phyloP scores from a whole-genome alignment of 2,113 vertebrate species.

The Dasypus novemcinctus region DNA sequence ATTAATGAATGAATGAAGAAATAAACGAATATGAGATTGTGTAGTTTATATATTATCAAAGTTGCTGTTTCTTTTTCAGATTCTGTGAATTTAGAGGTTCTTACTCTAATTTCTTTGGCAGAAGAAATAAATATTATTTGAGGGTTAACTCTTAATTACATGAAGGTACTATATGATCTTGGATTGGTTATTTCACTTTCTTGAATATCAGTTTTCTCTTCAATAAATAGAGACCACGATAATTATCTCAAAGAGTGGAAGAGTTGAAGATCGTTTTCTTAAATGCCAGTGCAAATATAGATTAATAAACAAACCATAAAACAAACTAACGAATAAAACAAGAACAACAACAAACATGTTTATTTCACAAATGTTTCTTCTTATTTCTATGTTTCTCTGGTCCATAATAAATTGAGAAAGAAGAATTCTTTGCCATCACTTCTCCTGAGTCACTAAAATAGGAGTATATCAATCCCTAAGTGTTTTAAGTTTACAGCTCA shows the following conservation, averaged over 20 bases:
- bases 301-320: background rate
- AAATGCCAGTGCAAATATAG: background rate
- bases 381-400: background rate
- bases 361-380: background rate
- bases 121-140: background rate
- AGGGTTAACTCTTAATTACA: background rate
- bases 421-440: background rate
- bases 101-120: background rate
- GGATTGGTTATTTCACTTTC: background rate
- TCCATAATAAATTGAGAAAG: background rate
- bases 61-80: background rate
- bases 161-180: background rate
- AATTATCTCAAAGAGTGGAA: background rate
- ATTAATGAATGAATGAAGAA: background rate
- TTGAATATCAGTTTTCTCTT: background rate
- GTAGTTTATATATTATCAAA: background rate
- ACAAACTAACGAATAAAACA: background rate
- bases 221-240: background rate
- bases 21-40: background rate
- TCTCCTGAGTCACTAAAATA: background rate
- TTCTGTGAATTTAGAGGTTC: background rate
- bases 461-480: background rate
- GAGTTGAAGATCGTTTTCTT: background rate
- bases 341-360: background rate
- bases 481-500: background rate